Base-by-base conservation (phyloP, 2,113 vertebrate species). In the Martes martes region DNA sequence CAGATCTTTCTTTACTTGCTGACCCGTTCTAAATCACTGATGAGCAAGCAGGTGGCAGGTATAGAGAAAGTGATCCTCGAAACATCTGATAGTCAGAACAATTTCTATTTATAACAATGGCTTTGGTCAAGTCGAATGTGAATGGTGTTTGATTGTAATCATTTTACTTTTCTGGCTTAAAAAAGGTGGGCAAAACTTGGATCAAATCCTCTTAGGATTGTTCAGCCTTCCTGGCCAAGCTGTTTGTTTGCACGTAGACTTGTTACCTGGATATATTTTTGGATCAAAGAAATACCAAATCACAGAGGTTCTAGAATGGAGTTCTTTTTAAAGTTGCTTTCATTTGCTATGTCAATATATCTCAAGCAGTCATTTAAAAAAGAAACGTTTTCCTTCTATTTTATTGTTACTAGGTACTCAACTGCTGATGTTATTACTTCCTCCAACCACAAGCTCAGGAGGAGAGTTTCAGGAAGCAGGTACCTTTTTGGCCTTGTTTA, bases 221-320 rank as follows among this genome's bases (percentile, higher is more conserved):
- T 33, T 81, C 47, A 67, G 28, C 11, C 80, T 84, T 89, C 47
- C 33, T 55, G 78, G 73, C 42, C 10, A 16, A 7, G 19, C 21
- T 85, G 7, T 67, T 28, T 74, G 10, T 71, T 55, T 90, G 50
- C 36, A 42, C 57, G 67, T 84, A n/a, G 76, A 45, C 47, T 96
- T 96, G 24, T 47, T 28, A 73, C n/a, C 61, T 21, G 24, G 23
- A 82, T 65, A 31, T 26, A 89, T 74, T 82, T 96, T 50, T 26
- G 67, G 78, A 88, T 80, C 11, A 84, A 83, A 97, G 52, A 83
- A 55, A 91, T 65, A 73, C 24, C 36, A 74, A 91, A 94, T 57
- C 57, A 91, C 28, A 74, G 57, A 90, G 21, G 42, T 59, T 61
- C 26, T 89, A 1, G 42, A 85, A 74, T 14, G 47, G 13, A 95